Evolutionary conservation across 2,797 vertebrate species (phyloP).

Genomic region (Artibeus jamaicensis): DNA sequence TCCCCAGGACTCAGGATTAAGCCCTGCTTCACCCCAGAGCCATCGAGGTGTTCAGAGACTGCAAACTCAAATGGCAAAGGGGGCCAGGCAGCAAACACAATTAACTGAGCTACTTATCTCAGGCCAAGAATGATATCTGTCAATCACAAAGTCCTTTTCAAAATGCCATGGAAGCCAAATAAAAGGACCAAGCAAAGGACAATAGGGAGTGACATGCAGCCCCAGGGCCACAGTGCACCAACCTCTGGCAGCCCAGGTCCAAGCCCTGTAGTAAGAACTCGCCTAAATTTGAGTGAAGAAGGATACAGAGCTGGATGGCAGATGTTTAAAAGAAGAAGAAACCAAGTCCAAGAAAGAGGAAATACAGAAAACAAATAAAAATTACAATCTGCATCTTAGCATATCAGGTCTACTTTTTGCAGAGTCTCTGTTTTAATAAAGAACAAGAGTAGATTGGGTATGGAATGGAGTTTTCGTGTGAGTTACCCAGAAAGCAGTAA

Average conservation of each 20-base stretch:
- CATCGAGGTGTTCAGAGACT: background rate
- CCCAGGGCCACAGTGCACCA: background rate
- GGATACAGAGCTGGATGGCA: background rate
- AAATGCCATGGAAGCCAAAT: background rate
- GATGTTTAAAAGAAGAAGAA: background rate
- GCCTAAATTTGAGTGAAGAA: background rate
- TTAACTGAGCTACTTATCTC: background rate
- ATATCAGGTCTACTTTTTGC: background rate
- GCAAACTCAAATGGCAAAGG: background rate
- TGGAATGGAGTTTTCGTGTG: background rate
- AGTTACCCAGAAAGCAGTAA: background rate
- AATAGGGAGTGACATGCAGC: background rate
- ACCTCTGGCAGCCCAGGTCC: background rate
- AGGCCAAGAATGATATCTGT: background rate
- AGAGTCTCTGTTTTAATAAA: background rate
- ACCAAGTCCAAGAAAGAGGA: background rate
- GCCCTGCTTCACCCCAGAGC: background rate
- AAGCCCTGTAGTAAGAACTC: background rate
- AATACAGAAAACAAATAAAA: background rate
- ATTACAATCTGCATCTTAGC: background rate
- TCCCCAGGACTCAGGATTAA: background rate
- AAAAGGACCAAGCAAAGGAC: background rate
- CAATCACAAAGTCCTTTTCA: background rate
- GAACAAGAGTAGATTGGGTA: background rate
- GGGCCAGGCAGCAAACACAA: background rate